A percentile compares a stretch with the other conserved stretches of the same genome.
These are phyloP conservation scores for Cantharis rufa DNA, from an alignment of 2,888 invertebrate species.

Conservation along the genomic window DNA sequence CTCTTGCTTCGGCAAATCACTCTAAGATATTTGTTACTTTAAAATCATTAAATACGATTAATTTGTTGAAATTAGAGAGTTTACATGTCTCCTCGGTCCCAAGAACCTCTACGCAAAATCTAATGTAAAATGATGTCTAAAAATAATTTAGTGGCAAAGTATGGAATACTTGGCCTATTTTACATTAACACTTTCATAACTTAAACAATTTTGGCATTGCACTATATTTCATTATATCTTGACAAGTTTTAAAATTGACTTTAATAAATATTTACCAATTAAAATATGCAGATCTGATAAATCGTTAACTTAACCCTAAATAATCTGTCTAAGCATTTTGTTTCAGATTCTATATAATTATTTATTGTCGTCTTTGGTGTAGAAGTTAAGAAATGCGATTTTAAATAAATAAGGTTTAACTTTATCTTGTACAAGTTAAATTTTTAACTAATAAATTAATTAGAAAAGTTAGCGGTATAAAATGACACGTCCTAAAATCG, in stretches of 20 bases:
- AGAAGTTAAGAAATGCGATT: not conserved
- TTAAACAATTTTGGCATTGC: no score
- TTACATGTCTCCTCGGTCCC: no score
- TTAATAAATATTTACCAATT: not conserved
- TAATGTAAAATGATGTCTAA: no score
- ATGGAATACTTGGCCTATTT: no score
- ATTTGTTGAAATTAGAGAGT: no score
- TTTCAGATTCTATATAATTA: not conserved
- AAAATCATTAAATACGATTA: no score
- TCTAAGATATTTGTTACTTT: no score
- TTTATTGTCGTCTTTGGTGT: not conserved
- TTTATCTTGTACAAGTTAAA: not conserved
- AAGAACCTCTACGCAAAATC: no score
- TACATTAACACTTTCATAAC: no score
- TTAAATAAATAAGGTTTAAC: not conserved
- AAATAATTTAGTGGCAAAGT: no score
- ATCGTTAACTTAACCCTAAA: not conserved
- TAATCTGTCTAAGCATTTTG: not conserved
- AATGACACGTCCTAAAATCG: not conserved
- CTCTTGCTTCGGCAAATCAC: no score
- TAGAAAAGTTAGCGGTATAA: not conserved
- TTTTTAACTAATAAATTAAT: not conserved
- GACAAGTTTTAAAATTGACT: not conserved
- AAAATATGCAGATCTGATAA: not conserved
- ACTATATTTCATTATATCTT: no score